phyloP scores from a whole-genome alignment of 1,140 invertebrate species.

The Drosophila ironensis region DNA sequence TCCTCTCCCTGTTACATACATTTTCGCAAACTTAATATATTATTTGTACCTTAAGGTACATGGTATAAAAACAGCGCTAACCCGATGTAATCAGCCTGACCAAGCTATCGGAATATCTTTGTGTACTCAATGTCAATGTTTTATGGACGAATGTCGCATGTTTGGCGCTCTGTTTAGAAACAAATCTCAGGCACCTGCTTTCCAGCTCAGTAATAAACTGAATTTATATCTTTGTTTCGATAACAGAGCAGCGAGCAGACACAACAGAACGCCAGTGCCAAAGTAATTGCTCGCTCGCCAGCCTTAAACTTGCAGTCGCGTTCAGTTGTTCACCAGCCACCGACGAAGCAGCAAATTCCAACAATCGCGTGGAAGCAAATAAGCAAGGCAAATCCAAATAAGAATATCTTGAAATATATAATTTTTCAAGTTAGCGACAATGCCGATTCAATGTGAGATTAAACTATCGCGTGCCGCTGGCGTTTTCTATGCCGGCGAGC shows the following conservation, averaged over 20 bases:
- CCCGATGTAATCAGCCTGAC: too few relatives aligned
- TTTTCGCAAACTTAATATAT: too few relatives aligned
- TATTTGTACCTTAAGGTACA: too few relatives aligned
- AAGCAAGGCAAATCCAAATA: slow-evolving; percentile 5
- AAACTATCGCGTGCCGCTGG: slow-evolving; percentile 55
- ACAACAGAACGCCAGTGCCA: background rate
- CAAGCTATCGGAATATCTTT: too few relatives aligned
- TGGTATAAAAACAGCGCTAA: too few relatives aligned
- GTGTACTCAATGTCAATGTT: too few relatives aligned
- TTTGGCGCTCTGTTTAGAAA: too few relatives aligned
- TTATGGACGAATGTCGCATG: too few relatives aligned
- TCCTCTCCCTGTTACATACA: too few relatives aligned
- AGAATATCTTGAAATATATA: background rate
- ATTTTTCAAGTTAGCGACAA: slow-evolving; percentile 32
- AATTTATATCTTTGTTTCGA: slow-evolving; percentile 48
- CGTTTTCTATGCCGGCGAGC: slow-evolving; percentile 65
- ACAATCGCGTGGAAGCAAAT: slow-evolving; percentile 14
- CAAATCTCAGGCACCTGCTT: too few relatives aligned
- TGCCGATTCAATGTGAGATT: slow-evolving; percentile 60
- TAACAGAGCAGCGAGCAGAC: background rate
- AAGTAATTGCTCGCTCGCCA: background rate
- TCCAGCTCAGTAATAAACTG: slow-evolving; percentile 42
- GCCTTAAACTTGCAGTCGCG: slow-evolving; percentile 28
- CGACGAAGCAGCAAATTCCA: slow-evolving; percentile 21
- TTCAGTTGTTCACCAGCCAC: slow-evolving; percentile 25